Evolutionary conservation across 64 coral and sea anemone genomes (phyloP).

Genomic region (Actinia tenebrosa): DNA sequence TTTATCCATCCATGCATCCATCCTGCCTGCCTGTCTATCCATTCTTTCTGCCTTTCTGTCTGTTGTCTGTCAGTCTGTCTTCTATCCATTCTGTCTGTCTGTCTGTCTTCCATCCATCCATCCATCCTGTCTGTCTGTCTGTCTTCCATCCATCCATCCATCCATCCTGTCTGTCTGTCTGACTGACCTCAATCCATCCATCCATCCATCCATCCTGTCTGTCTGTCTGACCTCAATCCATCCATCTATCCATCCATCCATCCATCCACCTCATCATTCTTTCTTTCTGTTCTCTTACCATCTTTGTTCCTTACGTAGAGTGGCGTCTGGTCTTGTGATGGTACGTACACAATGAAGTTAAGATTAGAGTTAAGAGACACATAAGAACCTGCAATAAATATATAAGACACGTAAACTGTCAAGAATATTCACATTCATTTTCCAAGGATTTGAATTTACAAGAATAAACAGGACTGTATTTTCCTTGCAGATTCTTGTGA

Average conservation of each 20-base stretch:
- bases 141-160: background rate
- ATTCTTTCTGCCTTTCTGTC: no score
- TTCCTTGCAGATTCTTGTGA: background rate
- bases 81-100: no score
- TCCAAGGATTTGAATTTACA: background rate
- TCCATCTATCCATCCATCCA: background rate
- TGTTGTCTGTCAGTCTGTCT: no score
- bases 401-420: background rate
- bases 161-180: no score
- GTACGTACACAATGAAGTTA: constrained; percentile 91
- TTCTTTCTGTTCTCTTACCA: constrained; percentile 42
- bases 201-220: no score
- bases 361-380: constrained; percentile 88
- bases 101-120: background rate
- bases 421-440: background rate
- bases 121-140: background rate
- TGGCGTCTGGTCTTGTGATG: constrained; percentile 61
- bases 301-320: constrained; percentile 69
- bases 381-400: constrained; percentile 68
- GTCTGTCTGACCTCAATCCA: background rate
- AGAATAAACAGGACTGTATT: no score
- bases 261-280: background rate
- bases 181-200: no score
- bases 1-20: background rate
- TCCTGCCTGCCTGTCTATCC: background rate